A percentile compares a stretch with the other conserved stretches of the same genome.
Conservation (phyloP, 2,113 vertebrate species). For the Sclerurus mexicanus region DNA sequence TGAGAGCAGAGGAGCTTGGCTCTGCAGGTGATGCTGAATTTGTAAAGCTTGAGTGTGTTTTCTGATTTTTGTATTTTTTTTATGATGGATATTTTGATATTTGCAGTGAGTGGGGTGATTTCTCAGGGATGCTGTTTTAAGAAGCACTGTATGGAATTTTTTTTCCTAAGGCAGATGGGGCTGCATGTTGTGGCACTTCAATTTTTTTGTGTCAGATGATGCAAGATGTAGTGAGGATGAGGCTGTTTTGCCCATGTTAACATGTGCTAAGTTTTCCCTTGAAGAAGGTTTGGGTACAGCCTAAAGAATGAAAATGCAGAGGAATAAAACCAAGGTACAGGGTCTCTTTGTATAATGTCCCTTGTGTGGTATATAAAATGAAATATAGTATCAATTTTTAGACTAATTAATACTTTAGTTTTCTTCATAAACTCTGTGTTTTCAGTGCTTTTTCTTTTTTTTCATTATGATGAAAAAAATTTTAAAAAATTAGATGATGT, state of each 20-base stretch:
- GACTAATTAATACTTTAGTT: background rate
- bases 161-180: background rate
- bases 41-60: background rate
- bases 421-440: background rate
- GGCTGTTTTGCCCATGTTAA: background rate
- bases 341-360: background rate
- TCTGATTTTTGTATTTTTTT: background rate
- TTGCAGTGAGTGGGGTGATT: background rate
- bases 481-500: background rate
- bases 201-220: background rate
- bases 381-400: background rate
- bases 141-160: background rate
- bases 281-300: background rate
- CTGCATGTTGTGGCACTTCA: background rate
- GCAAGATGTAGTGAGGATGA: background rate
- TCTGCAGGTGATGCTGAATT: background rate
- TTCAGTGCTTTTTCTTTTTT: background rate
- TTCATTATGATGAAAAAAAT: background rate
- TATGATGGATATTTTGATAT: too few relatives aligned
- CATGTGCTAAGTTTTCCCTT: background rate
- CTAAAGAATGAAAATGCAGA: background rate
- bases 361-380: background rate
- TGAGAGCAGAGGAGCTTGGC: background rate
- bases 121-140: background rate
- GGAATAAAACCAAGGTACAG: background rate